Evolutionary conservation across 2,888 invertebrate species (phyloP).

Genomic region (Amblyjoppa proteus): DNA sequence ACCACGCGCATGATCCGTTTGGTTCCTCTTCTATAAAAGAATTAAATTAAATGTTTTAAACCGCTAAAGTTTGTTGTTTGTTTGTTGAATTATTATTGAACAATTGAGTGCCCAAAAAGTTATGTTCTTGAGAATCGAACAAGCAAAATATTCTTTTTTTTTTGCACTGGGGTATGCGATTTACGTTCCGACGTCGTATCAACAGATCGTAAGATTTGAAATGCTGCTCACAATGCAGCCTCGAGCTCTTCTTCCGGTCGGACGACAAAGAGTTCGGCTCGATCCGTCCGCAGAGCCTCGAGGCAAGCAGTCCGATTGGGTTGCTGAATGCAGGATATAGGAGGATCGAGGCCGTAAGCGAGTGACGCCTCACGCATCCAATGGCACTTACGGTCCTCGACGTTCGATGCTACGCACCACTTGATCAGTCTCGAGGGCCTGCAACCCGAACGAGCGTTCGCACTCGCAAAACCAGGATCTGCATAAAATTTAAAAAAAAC

Average conservation of each 20-base stretch:
- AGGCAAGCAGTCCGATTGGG: constrained; percentile 89
- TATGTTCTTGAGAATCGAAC: too few species aligned
- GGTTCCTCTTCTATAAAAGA: constrained; percentile 85
- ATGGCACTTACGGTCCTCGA: constrained; percentile 92
- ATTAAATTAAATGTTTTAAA: neutral
- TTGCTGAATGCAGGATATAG: constrained; percentile 91
- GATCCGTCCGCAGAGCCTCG: constrained; percentile 87
- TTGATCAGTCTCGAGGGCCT: constrained; percentile 79
- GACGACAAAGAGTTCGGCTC: constrained; percentile 90
- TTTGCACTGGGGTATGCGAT: neutral
- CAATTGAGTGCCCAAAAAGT: too few species aligned
- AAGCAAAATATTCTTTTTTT: too few species aligned
- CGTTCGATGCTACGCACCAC: constrained; percentile 89
- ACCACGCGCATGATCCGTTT: constrained; percentile 88
- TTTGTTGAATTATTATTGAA: too few species aligned
- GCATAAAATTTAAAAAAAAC: constrained; percentile 44
- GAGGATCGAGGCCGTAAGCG: constrained; percentile 92
- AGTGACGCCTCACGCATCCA: constrained; percentile 91
- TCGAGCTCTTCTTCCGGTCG: constrained; percentile 90
- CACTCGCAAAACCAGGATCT: constrained; percentile 83
- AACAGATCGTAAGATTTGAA: constrained; percentile 40
- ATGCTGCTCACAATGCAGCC: constrained; percentile 88
- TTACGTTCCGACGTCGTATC: neutral
- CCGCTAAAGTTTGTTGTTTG: too few species aligned
- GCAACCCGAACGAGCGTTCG: constrained; percentile 80